Evolutionary conservation across 2,888 invertebrate genomes (phyloP).

Genomic region (Stenolophus ochropezus): DNA sequence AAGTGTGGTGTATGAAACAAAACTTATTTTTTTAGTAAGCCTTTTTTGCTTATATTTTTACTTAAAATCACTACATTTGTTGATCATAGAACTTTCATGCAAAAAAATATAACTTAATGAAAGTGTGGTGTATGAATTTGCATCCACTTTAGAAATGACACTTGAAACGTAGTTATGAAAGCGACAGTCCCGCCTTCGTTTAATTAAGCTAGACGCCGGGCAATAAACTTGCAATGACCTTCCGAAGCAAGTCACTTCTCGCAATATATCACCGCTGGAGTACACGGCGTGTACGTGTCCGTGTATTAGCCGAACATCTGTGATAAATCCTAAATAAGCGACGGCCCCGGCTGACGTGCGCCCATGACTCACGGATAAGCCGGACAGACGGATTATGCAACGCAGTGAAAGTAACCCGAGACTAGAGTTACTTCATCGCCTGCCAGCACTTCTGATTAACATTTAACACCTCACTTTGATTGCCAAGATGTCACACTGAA

Average conservation of each 20-base stretch:
- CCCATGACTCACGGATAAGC: slow-evolving; percentile 50
- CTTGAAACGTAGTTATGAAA: neutral
- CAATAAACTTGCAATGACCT: slow-evolving; percentile 51
- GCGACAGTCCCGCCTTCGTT: neutral
- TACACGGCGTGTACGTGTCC: slow-evolving; percentile 16
- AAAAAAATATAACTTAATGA: neutral
- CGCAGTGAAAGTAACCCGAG: slow-evolving; percentile 37
- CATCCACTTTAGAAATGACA: neutral
- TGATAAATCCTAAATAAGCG: slow-evolving; percentile 45
- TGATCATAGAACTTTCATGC: too few species aligned
- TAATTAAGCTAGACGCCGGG: slow-evolving; percentile 49
- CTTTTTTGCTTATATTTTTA: too few species aligned
- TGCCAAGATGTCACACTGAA: neutral
- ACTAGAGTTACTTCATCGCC: slow-evolving; percentile 32
- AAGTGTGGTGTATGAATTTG: neutral
- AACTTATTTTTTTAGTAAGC: too few species aligned
- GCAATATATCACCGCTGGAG: slow-evolving; percentile 33
- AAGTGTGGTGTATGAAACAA: too few species aligned
- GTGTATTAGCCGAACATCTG: slow-evolving; percentile 42
- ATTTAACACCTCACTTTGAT: slow-evolving; percentile 9
- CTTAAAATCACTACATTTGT: too few species aligned
- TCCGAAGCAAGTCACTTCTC: slow-evolving; percentile 43
- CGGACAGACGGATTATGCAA: slow-evolving; percentile 19
- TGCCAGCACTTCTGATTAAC: slow-evolving; percentile 2
- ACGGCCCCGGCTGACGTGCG: slow-evolving; percentile 41